Conservation (phyloP, 2,888 invertebrate genomes). For the Leucoma salicis region DNA sequence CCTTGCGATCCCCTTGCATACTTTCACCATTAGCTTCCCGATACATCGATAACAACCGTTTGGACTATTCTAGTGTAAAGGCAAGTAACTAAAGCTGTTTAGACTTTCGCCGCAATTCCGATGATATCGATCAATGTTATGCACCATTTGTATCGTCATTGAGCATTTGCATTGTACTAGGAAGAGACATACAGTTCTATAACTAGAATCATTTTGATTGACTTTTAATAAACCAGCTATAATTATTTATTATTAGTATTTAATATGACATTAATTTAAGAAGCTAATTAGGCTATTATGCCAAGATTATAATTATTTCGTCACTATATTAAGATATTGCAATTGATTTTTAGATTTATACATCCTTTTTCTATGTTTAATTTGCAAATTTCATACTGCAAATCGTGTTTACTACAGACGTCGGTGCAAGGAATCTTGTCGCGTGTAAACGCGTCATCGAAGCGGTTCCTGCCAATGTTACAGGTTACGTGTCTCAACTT, state of each 20-base stretch:
- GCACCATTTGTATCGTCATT: slow-evolving; percentile 4
- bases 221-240: too few relatives aligned
- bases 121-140: slow-evolving; percentile 24
- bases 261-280: too few relatives aligned
- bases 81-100: slow-evolving; percentile 30
- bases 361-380: too few relatives aligned
- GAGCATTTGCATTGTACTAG: neutral
- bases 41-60: slow-evolving; percentile 57
- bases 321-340: too few relatives aligned
- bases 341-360: too few relatives aligned
- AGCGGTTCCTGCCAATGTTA: slow-evolving; percentile 53
- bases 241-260: too few relatives aligned
- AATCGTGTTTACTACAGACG: too few relatives aligned
- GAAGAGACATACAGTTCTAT: too few relatives aligned
- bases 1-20: slow-evolving; percentile 68
- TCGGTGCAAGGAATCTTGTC: slow-evolving; percentile 26
- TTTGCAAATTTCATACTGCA: too few relatives aligned
- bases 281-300: too few relatives aligned
- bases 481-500: slow-evolving; percentile 48
- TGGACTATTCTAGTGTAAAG: slow-evolving; percentile 39
- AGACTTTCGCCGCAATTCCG: slow-evolving; percentile 26
- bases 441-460: slow-evolving; percentile 46
- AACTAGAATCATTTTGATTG: too few relatives aligned
- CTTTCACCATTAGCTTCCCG: slow-evolving; percentile 72
- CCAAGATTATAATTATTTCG: too few relatives aligned